A percentile compares a stretch with the other conserved stretches of the same genome.
Evolutionary conservation across 2,888 invertebrate species (phyloP).

Genomic region (Cephus rjabovi): DNA sequence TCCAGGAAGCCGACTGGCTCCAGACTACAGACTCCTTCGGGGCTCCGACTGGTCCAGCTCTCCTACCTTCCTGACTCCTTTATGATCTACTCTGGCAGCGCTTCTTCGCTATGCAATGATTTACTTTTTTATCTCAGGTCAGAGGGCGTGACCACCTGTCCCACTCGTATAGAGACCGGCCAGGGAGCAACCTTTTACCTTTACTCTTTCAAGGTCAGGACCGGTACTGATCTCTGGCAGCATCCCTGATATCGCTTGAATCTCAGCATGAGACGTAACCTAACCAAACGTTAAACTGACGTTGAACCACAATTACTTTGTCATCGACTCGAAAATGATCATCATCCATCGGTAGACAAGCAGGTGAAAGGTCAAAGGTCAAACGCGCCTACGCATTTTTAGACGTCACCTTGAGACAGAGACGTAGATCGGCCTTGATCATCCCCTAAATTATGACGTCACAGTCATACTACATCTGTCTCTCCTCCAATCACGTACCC

Average conservation of each 20-base stretch:
- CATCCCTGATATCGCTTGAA: neutral
- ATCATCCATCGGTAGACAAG: neutral
- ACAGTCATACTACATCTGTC: neutral
- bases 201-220: neutral
- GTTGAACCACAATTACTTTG: neutral
- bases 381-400: neutral
- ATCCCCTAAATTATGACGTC: neutral
- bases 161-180: neutral
- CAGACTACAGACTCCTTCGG: slow-evolving; percentile 8
- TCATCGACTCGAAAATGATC: no score
- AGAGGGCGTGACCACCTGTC: neutral
- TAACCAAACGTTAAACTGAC: neutral
- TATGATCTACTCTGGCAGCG: slow-evolving; percentile 14
- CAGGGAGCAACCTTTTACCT: neutral
- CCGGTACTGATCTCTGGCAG: neutral
- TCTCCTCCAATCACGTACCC: neutral
- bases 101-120: neutral
- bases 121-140: neutral
- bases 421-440: neutral
- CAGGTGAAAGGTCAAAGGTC: neutral
- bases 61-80: slow-evolving; percentile 11
- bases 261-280: neutral
- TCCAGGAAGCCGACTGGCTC: slow-evolving; percentile 51
- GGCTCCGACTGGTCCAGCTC: slow-evolving; percentile 12
- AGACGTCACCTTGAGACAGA: neutral